Percentiles rank a stretch among this genome's conserved stretches.
Evolutionary conservation across 2,113 vertebrate genomes (phyloP).

Genomic region (Dermatemys mawii): DNA sequence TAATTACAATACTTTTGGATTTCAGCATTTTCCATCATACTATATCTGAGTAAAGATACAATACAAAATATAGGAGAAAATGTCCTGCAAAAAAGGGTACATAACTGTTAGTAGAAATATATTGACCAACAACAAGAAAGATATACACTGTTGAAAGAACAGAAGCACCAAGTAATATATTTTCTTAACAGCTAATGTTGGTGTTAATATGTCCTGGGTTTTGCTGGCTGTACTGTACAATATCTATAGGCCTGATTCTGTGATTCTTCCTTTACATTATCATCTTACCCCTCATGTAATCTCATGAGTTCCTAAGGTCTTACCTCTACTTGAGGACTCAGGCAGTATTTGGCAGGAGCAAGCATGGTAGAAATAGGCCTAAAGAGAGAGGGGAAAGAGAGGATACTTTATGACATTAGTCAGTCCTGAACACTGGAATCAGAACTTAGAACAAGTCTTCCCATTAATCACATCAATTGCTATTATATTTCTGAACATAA

Average conservation of each 20-base stretch:
- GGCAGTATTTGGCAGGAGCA: not conserved
- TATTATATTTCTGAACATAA: not conserved
- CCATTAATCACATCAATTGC: not conserved
- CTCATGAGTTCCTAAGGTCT: not conserved
- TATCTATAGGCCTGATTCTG: not conserved
- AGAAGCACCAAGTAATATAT: too few relatives aligned
- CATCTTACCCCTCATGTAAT: not conserved
- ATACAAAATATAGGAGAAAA: not conserved
- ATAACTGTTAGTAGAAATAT: not conserved
- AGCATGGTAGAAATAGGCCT: not conserved
- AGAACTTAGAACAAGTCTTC: not conserved
- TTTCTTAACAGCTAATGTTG: not conserved
- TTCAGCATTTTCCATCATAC: not conserved
- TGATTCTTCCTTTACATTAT: not conserved
- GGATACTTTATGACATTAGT: not conserved
- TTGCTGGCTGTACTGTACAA: not conserved
- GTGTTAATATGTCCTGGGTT: not conserved
- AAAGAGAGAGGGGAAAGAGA: not conserved
- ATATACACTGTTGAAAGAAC: not conserved
- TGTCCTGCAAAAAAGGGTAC: not conserved
- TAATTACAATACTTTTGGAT: not conserved
- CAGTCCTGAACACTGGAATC: not conserved
- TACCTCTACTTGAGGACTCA: not conserved
- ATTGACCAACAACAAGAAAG: not conserved
- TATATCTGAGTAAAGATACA: not conserved